Percentiles rank a stretch among this genome's conserved stretches.
Evolutionary conservation across 1,140 invertebrate genomes (phyloP).

Genomic region (Achatina immaculata): DNA sequence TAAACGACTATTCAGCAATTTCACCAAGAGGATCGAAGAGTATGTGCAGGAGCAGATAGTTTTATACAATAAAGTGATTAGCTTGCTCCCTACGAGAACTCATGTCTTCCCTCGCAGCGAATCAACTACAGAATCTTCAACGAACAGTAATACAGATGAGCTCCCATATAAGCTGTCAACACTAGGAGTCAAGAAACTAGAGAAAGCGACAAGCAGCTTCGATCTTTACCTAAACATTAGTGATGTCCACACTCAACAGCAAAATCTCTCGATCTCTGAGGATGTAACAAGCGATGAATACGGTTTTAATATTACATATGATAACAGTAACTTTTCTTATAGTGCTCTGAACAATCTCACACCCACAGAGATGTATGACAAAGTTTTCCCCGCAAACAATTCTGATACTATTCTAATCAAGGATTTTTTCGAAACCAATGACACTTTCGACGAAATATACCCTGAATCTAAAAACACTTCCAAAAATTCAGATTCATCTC

Average conservation of each 20-base stretch:
- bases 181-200: too few relatives aligned
- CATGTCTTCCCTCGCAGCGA: neutral
- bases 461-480: neutral
- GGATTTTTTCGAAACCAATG: constrained; percentile 34
- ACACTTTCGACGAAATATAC: constrained; percentile 13
- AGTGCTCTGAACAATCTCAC: too few relatives aligned
- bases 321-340: too few relatives aligned
- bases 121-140: neutral
- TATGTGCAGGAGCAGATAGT: constrained; percentile 41
- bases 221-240: too few relatives aligned
- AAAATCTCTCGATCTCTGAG: too few relatives aligned
- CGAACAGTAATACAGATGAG: too few relatives aligned
- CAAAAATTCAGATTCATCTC: neutral
- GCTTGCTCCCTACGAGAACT: constrained; percentile 25
- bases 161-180: too few relatives aligned
- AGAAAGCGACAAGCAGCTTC: too few relatives aligned
- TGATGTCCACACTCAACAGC: too few relatives aligned
- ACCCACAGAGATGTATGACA: neutral
- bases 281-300: too few relatives aligned
- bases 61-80: constrained; percentile 38
- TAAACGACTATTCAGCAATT: constrained; percentile 35
- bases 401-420: neutral
- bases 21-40: constrained; percentile 44
- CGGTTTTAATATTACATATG: too few relatives aligned
- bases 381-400: neutral